These are phyloP conservation scores for Lacanobia wlatinum DNA, from an alignment of 2,888 invertebrate genomes.

Conservation along the genomic window DNA sequence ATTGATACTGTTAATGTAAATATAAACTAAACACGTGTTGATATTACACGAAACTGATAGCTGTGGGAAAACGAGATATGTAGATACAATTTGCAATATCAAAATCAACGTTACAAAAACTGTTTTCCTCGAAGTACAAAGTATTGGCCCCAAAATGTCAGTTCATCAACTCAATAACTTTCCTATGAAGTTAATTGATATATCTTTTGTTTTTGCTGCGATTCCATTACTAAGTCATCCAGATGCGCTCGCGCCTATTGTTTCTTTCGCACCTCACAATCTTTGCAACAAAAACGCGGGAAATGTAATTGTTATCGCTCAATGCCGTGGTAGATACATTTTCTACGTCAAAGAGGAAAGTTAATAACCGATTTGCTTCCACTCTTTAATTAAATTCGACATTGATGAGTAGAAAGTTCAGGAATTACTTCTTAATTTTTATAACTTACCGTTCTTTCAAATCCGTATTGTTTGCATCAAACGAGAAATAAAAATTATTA, in stretches of 20 bases:
- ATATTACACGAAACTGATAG: not conserved
- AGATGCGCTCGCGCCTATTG: slow-evolving; percentile 72
- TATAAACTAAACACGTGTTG: slow-evolving; percentile 2
- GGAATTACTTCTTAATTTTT: slow-evolving; percentile 53
- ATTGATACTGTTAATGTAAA: slow-evolving; percentile 28
- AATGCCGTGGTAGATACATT: slow-evolving; percentile 74
- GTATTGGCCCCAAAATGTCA: slow-evolving; percentile 29
- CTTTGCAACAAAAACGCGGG: slow-evolving; percentile 79
- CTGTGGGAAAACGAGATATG: slow-evolving; percentile 1
- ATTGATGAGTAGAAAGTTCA: slow-evolving; percentile 75
- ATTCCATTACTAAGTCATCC: slow-evolving; percentile 66
- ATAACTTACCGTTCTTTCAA: slow-evolving; percentile 80
- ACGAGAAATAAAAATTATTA: slow-evolving; percentile 76
- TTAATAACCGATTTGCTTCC: slow-evolving; percentile 77
- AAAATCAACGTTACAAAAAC: not conserved
- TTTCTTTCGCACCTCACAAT: slow-evolving; percentile 69
- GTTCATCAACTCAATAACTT: slow-evolving; percentile 58
- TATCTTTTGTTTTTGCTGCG: slow-evolving; percentile 67
- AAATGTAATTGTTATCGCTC: slow-evolving; percentile 78
- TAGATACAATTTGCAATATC: not conserved
- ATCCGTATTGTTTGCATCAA: slow-evolving; percentile 80
- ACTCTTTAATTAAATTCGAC: slow-evolving; percentile 76
- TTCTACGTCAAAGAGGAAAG: slow-evolving; percentile 82
- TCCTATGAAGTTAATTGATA: slow-evolving; percentile 71
- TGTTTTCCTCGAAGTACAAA: slow-evolving; percentile 6